Conservation (phyloP, 2,888 invertebrate genomes). For the Tillus elongatus region DNA sequence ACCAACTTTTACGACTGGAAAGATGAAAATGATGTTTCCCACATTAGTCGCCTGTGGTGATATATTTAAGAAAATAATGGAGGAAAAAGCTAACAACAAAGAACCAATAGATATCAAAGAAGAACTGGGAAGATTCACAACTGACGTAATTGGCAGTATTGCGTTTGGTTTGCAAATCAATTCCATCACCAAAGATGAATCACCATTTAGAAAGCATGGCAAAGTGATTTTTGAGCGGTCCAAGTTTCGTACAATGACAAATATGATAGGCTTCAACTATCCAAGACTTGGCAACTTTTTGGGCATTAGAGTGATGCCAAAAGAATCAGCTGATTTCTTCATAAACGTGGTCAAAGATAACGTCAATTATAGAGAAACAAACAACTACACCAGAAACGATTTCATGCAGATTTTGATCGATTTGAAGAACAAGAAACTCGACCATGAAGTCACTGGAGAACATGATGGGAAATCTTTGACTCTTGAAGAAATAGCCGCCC, state of each 20-base stretch:
- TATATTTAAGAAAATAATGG: slow-evolving; percentile 11
- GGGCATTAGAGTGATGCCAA: slow-evolving; percentile 12
- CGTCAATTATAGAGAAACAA: slow-evolving; percentile 22
- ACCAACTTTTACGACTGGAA: slow-evolving; percentile 17
- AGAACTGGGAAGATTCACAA: slow-evolving; percentile 13
- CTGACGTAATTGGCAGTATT: slow-evolving; percentile 14
- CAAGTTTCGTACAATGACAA: background rate
- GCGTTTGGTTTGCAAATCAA: background rate
- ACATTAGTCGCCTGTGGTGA: slow-evolving; percentile 14
- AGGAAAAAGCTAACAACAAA: slow-evolving; percentile 8
- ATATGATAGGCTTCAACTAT: background rate
- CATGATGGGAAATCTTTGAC: slow-evolving; percentile 12
- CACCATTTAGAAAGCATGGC: background rate
- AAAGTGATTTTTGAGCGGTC: slow-evolving; percentile 1
- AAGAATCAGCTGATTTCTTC: background rate
- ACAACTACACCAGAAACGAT: slow-evolving; percentile 28
- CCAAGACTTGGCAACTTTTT: background rate
- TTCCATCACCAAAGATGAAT: background rate
- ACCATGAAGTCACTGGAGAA: background rate
- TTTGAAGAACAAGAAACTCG: slow-evolving; percentile 17
- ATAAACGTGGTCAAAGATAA: background rate
- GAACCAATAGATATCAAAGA: slow-evolving; percentile 15
- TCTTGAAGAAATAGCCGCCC: slow-evolving; percentile 31
- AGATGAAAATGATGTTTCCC: slow-evolving; percentile 17
- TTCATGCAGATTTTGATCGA: slow-evolving; percentile 38